These are phyloP conservation scores for Leucoptera coffeella DNA, from an alignment of 2,888 invertebrate species.

Conservation along the genomic window DNA sequence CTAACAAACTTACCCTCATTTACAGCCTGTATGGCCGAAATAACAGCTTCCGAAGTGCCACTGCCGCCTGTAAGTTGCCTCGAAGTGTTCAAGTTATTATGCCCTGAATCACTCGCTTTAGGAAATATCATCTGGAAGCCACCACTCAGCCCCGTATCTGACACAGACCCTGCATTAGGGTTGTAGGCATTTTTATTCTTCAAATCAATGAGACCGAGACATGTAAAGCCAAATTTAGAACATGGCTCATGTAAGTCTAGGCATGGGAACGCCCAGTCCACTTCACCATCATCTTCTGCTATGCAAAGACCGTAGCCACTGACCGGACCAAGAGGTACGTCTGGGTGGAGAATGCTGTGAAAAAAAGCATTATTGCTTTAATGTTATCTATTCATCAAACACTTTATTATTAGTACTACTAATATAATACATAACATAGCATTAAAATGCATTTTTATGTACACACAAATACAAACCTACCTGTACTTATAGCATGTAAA, in stretches of 20 bases:
- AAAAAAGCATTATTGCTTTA: constrained; percentile 4
- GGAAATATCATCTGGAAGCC: constrained; percentile 24
- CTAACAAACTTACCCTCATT: constrained; percentile 37
- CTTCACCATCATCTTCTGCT: constrained; percentile 94
- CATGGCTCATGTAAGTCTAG: constrained; percentile 84
- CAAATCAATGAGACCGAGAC: constrained; percentile 81
- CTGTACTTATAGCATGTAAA: constrained; percentile 84
- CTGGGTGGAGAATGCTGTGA: constrained; percentile 58
- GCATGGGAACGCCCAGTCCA: constrained; percentile 88
- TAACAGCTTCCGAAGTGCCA: constrained; percentile 37
- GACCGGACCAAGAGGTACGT: constrained; percentile 56
- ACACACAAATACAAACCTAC: constrained; percentile 22
- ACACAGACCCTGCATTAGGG: constrained; percentile 22
- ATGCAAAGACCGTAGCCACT: constrained; percentile 83
- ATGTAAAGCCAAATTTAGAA: constrained; percentile 87
- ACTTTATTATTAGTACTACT: too few species aligned
- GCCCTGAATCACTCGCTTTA: constrained; percentile 23
- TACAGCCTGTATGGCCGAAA: constrained; percentile 34
- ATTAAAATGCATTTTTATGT: too few species aligned
- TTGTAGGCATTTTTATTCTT: constrained; percentile 26
- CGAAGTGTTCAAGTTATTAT: constrained; percentile 21
- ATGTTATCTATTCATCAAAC: too few species aligned
- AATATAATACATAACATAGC: too few species aligned
- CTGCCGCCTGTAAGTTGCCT: constrained; percentile 16
- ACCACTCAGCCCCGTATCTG: constrained; percentile 23